Percentiles rank a stretch among this genome's conserved stretches.
Conservation (phyloP, 92 coral and sea anemone species). For the Parazoanthus atlanticus region DNA sequence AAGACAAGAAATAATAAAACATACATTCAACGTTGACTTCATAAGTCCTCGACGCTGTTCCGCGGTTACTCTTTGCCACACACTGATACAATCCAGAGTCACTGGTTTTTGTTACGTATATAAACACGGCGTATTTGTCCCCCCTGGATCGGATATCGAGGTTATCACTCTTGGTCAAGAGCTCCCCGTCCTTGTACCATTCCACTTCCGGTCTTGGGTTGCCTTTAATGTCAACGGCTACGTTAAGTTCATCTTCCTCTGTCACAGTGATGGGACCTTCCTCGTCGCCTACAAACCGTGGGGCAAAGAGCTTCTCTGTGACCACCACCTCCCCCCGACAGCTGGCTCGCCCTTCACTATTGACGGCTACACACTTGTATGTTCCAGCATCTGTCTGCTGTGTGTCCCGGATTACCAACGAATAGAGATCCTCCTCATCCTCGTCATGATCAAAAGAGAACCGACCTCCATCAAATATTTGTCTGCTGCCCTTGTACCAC, state of each 20-base stretch:
- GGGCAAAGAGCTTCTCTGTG: constrained; percentile 54
- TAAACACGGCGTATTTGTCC: constrained; percentile 72
- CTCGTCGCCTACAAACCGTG: constrained; percentile 44
- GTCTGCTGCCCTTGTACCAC: constrained; percentile 77
- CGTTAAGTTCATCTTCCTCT: constrained; percentile 82
- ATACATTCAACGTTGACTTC: constrained; percentile 89
- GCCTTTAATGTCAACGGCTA: constrained; percentile 75
- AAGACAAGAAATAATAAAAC: not conserved
- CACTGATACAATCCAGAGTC: constrained; percentile 96
- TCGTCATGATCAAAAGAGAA: constrained; percentile 60
- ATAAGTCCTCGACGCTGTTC: constrained; percentile 76
- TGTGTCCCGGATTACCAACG: constrained; percentile 50
- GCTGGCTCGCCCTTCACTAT: constrained; percentile 55
- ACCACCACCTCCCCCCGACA: constrained; percentile 62
- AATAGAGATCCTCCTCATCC: constrained; percentile 52
- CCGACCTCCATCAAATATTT: constrained; percentile 65
- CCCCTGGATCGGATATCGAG: constrained; percentile 87
- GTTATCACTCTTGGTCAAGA: constrained; percentile 71
- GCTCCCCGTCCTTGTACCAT: constrained; percentile 91
- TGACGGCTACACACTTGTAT: constrained; percentile 67
- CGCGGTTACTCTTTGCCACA: constrained; percentile 80
- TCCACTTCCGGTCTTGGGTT: constrained; percentile 88
- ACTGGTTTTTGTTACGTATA: constrained; percentile 68
- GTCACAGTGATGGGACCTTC: constrained; percentile 68
- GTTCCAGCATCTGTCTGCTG: constrained; percentile 64